Base-by-base conservation (phyloP, 2,797 vertebrate genomes). In the Tangara arthus region DNA sequence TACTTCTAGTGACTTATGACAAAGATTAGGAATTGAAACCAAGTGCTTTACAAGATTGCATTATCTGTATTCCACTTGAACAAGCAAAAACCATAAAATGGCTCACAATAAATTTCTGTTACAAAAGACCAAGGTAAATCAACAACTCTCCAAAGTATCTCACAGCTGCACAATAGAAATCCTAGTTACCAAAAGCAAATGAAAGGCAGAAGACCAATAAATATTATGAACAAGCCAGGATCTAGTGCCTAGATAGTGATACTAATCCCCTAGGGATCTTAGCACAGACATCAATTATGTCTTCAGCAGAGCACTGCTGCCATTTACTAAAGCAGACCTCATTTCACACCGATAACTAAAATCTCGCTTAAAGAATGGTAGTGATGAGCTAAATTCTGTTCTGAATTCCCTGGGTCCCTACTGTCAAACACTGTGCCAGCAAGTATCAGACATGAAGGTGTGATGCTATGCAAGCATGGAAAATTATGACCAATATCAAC, bases 161-260 rank as follows among this genome's bases (percentile, higher is more conserved):
- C 9, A 0, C 50, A 79, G 26, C 20, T 82, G 32, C 63, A 82
- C 35, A 69, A 28, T 21, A 88, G 65, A 76, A 79, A 35, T 55
- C 42, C 61, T 79, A 76, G 50, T 50, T 69, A 75, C 18, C 23
- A 79, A 90, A 95, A 92, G 30, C 30, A 84, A 89, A 89, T 69
- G 57, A 81, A 93, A 93, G 66, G 68, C 55, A 55, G 80, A 93
- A 79, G 59, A 76, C 39, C 61, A 90, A 89, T 92, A 92, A 90
- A 89, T 82, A 78, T 44, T 17, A 72, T 1, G 6, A 78, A 78
- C 18, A 90, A 82, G 19, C 5, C 72, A 75, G 22, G 8, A 81
- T 39, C 30, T 30, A 86, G 30, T 42, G 56, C 17, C 9, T 37
- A 61, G 27, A 64, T 12, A 57, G 16, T 8, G 32, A 71, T 64